Evolutionary conservation across 1,140 invertebrate species (phyloP), one percentile per base, ranked within the genome.

Genomic region (Tetramorium parvispinum): DNA sequence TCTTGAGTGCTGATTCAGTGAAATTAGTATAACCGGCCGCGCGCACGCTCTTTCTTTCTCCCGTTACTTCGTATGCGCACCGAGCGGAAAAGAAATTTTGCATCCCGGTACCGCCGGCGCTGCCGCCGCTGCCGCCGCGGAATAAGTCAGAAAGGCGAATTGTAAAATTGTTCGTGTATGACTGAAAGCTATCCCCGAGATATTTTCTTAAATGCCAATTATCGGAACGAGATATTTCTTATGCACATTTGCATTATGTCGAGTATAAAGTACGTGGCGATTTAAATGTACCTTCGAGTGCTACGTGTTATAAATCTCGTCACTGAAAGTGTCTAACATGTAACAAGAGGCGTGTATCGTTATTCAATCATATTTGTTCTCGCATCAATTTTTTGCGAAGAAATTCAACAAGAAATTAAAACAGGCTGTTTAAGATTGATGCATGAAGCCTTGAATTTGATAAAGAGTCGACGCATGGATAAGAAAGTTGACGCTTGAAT

Each of bases 1-100:
- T 89, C 88, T 87, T 32, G 59, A 89, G 75, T 63, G 59, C 79
- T 82, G 81, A 90, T 90, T 87, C 86, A 82, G 76, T 88, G 24
- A 85, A 90, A 90, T 90, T 90, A 81, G 76, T 79, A 61, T 68
- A 79, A 65, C 43, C 51, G 49, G 51, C 46, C 51, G 40, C 61
- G 70, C 43, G 55, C 59, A 13, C 63, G 57, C 53, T 75, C 27
- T 85, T 24, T 49, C 76, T 79, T n/a, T 65, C 75, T 49, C 40
- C 59, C 59, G 59, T 79, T 79, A 66, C 46, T 79, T 46, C 21
- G 65, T 68, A 37, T n/a, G 24, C 24, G 43, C 57, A 18, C 5
- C 7, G 8, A 51, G 21, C n/a, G 11, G 8, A 59, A 57, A 82
- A 82, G 79, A 71, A 82, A 61, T 66, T 59, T 24, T 46, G n/a